These are phyloP conservation scores for Octonoba sinensis DNA, from an alignment of 2,888 invertebrate genomes.

Conservation along the genomic window DNA sequence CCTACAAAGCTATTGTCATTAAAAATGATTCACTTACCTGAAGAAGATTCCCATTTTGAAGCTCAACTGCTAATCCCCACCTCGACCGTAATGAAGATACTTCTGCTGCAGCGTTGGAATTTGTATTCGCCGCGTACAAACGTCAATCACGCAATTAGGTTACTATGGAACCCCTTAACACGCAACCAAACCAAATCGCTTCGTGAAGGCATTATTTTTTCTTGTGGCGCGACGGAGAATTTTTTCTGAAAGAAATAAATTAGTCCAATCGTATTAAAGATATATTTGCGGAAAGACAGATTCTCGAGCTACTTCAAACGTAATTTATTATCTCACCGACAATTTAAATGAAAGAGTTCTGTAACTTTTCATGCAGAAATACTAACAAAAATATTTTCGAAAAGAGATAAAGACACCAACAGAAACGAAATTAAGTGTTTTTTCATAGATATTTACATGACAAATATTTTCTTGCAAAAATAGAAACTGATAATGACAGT, in stretches of 20 bases:
- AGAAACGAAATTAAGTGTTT: too few relatives aligned
- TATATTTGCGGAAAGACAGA: too few relatives aligned
- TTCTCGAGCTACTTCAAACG: too few relatives aligned
- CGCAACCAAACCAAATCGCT: conserved; percentile 19
- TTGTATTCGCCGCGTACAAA: conserved; percentile 23
- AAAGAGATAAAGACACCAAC: too few relatives aligned
- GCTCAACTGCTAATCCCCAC: not conserved
- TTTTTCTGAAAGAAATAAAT: not conserved
- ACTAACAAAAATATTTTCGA: too few relatives aligned
- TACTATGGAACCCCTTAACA: conserved; percentile 52
- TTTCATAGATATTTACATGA: too few relatives aligned
- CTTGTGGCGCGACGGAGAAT: not conserved
- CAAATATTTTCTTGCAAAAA: too few relatives aligned
- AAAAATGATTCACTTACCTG: not conserved
- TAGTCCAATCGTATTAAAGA: not conserved
- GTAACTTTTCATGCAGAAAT: too few relatives aligned
- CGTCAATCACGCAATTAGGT: conserved; percentile 45
- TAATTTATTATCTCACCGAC: too few relatives aligned
- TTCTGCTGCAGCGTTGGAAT: conserved; percentile 40
- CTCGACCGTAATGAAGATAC: conserved; percentile 39
- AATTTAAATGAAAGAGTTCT: too few relatives aligned
- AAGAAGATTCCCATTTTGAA: conserved; percentile 5
- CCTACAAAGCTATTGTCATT: too few relatives aligned
- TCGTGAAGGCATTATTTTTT: not conserved
- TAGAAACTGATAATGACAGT: too few relatives aligned